Base-by-base conservation (phyloP, 2,113 vertebrate species). In the Seriola rivoliana region DNA sequence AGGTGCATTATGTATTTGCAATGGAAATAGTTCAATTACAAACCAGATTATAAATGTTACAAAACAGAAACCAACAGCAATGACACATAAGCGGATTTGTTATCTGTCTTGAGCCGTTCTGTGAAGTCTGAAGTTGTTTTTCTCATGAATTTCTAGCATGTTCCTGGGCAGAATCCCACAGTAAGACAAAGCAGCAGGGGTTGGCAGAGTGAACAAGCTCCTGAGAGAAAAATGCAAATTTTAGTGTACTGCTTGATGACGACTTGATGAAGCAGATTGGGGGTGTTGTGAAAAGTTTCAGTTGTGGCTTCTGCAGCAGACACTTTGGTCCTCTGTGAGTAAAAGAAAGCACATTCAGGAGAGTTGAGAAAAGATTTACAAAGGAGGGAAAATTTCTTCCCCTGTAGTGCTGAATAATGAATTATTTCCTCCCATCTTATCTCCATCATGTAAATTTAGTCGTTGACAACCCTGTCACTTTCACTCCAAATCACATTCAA, bases 221-320 rank as follows among this genome's bases (percentile, higher is more conserved):
- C 74, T 63, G 19, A 59, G 63, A 81, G 62, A 67, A 46, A 87
- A 81, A 84, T 83, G 70, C 36, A n/a, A 81, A 85, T 81, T 42
- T 19, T 10, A 25, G 8, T 40, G 38, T n/a, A 1, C 23, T 50
- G 34, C 69, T 44, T 63, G 32, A 65, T 23, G 72, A 71, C 42
- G 67, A 8, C 40, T 78, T 67, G 64, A 71, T 67, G 14, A 81
- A 58, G 74, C 29, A 71, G 62, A 75, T 19, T 77, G 66, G 19
- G 34, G n/a, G n/a, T 5, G 17, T 70, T 88, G 46, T 16, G 3
- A 59, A 79, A 68, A 16, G n/a, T 65, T 76, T 78, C 19, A 70
- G 29, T 50, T 1, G 8, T 14, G 38, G 44, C 32, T 32, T 64
- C 60, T 50, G 46, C 63, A 69, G 34, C 23, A 78, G 25, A 23